phyloP scores from a whole-genome alignment of 2,113 vertebrate species.

The Neolamprologus variostigma region DNA sequence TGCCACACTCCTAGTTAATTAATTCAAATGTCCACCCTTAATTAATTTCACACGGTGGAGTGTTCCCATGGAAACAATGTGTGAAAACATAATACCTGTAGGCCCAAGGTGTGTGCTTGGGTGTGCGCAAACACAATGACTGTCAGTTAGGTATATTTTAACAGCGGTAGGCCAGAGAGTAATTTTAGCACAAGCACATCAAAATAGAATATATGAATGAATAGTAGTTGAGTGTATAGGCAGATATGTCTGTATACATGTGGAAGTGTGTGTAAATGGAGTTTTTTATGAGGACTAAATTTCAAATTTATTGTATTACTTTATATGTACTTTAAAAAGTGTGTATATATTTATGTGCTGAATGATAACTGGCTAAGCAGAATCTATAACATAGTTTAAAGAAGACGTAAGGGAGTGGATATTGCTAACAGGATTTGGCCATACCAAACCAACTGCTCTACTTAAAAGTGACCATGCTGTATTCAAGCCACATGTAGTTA shows the following conservation, averaged over 20 bases:
- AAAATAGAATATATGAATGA: not conserved
- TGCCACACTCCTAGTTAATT: slow-evolving; percentile 53
- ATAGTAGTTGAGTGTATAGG: not conserved
- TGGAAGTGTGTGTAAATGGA: not conserved
- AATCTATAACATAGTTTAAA: not conserved
- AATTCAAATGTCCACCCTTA: slow-evolving; percentile 58
- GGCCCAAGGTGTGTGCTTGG: not conserved
- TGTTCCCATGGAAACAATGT: slow-evolving; percentile 31
- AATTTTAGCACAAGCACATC: not conserved
- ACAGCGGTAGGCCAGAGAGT: not conserved
- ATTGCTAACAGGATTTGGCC: not conserved
- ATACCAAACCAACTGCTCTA: not conserved
- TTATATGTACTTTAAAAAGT: not conserved
- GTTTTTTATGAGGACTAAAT: not conserved
- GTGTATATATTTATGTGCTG: not conserved
- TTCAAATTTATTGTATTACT: not conserved
- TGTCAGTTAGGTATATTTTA: not conserved
- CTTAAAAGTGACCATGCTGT: not conserved
- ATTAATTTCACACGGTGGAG: slow-evolving; percentile 55
- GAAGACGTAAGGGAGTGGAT: not conserved
- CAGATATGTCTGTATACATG: not conserved
- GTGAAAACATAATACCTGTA: slow-evolving; percentile 20
- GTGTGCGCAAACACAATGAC: not conserved
- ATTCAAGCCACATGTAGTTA: not conserved
- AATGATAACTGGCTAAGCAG: not conserved